Evolutionary conservation across 1,140 invertebrate species (phyloP).

Genomic region (Ylistrum balloti): DNA sequence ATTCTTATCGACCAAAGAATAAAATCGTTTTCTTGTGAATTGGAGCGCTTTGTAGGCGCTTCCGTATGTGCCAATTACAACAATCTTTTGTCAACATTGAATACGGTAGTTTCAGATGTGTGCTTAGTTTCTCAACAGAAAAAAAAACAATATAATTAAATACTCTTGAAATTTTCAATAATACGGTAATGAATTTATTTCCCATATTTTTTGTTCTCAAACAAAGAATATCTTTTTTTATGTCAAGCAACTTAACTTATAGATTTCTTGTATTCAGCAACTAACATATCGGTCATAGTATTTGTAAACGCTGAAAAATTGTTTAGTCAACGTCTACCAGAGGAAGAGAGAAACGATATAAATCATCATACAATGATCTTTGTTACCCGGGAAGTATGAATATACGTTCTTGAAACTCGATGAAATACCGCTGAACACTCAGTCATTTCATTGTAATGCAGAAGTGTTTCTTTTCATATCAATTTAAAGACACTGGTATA

Average conservation of each 20-base stretch:
- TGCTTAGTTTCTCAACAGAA: background rate
- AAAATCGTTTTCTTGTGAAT: conserved; percentile 13
- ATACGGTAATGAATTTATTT: background rate
- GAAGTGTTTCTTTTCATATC: too few relatives aligned
- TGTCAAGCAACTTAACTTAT: background rate
- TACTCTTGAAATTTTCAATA: background rate
- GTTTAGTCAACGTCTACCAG: too few relatives aligned
- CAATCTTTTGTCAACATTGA: background rate
- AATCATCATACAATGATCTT: too few relatives aligned
- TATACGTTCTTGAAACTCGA: too few relatives aligned
- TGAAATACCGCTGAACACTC: too few relatives aligned
- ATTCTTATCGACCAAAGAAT: background rate
- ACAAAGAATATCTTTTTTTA: background rate
- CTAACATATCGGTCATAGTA: too few relatives aligned
- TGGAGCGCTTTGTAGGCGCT: background rate
- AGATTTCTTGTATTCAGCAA: background rate
- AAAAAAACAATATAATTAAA: conserved; percentile 17
- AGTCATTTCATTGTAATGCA: too few relatives aligned
- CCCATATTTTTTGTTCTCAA: background rate
- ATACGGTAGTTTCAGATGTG: conserved; percentile 26
- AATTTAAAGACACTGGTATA: too few relatives aligned
- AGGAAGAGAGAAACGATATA: too few relatives aligned
- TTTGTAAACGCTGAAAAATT: too few relatives aligned
- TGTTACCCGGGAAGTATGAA: too few relatives aligned
- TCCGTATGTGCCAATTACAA: background rate